phyloP scores from a whole-genome alignment of 2,888 invertebrate genomes.

The Drepanosiphum platanoidis region DNA sequence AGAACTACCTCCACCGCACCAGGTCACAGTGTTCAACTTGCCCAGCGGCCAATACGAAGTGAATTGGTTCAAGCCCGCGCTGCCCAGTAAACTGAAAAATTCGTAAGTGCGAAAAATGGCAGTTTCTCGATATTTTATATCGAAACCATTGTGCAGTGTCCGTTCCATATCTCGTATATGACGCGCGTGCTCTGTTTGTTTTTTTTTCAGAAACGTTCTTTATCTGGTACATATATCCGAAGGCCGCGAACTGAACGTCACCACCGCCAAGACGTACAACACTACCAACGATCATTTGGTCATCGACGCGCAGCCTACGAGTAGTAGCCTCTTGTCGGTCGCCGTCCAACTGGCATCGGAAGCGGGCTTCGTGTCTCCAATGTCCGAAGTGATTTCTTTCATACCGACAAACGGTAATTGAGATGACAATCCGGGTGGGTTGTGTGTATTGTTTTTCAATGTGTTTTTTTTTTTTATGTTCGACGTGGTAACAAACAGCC shows the following conservation, averaged over 20 bases:
- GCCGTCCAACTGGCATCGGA: constrained; percentile 74
- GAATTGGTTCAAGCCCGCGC: constrained; percentile 73
- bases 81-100: constrained; percentile 66
- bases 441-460: constrained; percentile 61
- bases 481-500: neutral
- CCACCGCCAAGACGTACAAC: constrained; percentile 68
- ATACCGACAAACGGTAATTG: constrained; percentile 67
- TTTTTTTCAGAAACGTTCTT: constrained; percentile 68
- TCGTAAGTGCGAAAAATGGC: constrained; percentile 65
- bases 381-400: constrained; percentile 72
- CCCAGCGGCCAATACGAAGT: constrained; percentile 75
- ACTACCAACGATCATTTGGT: constrained; percentile 72
- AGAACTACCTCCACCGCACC: constrained; percentile 73
- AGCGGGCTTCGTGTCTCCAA: constrained; percentile 73
- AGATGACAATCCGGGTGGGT: too few relatives aligned
- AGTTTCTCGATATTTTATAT: too few relatives aligned
- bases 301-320: constrained; percentile 70
- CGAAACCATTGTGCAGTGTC: too few relatives aligned
- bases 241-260: constrained; percentile 69
- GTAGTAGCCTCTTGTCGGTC: constrained; percentile 72
- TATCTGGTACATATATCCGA: constrained; percentile 77
- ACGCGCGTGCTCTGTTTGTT: neutral
- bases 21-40: constrained; percentile 72
- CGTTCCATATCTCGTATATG: too few relatives aligned
- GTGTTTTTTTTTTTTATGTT: neutral